Percentiles rank a stretch among this genome's conserved stretches.
phyloP scores from a whole-genome alignment of 2,797 vertebrate genomes.

The Dermochelys coriacea region DNA sequence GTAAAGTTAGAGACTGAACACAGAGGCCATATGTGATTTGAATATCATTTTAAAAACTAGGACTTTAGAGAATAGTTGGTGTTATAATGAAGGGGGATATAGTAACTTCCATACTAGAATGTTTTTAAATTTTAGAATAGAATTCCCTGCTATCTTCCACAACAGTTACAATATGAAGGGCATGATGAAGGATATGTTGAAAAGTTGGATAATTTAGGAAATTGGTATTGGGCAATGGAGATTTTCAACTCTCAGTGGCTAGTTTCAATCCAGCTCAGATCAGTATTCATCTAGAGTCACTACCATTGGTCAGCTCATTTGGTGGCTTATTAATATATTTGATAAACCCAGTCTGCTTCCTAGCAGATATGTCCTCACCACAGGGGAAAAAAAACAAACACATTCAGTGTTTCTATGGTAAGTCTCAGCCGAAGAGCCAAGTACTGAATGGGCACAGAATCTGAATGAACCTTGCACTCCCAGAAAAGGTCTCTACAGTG shows the following conservation, averaged over 20 bases:
- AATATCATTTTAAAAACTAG: neutral
- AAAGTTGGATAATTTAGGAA: neutral
- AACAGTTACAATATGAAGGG: neutral
- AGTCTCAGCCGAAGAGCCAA: neutral
- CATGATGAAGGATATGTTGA: neutral
- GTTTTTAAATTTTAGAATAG: fast-evolving
- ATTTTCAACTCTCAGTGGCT: neutral
- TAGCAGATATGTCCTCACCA: neutral
- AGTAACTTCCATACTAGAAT: neutral
- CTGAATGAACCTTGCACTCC: fast-evolving
- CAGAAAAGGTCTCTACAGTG: neutral
- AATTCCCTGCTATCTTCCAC: neutral
- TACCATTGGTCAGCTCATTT: neutral
- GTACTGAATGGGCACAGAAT: neutral
- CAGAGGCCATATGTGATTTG: fast-evolving
- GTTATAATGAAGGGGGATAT: neutral
- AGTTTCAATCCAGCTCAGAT: neutral
- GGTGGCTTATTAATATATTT: neutral
- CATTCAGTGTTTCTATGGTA: neutral
- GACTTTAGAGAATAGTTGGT: neutral
- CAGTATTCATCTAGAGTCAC: neutral
- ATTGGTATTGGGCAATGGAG: neutral
- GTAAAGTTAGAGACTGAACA: neutral
- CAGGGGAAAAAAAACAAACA: neutral
- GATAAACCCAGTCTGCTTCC: neutral